Percentiles rank a stretch among this genome's conserved stretches.
Evolutionary conservation across 2,797 vertebrate species (phyloP).

Genomic region (Pseudochirops cupreus): DNA sequence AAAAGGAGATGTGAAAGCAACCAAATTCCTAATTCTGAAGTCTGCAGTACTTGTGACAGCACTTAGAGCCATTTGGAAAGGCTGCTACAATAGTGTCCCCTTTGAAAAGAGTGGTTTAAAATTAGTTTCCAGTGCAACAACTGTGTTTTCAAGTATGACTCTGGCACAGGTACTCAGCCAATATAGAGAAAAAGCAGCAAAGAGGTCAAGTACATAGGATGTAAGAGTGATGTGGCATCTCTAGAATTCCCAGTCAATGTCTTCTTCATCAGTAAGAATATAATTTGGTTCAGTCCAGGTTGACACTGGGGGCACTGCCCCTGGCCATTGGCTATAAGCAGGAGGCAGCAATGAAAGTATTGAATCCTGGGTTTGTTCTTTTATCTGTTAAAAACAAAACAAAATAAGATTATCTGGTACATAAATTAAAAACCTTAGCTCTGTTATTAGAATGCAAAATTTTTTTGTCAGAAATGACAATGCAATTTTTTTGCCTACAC

Average conservation of each 20-base stretch:
- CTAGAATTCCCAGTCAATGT: slow-evolving; percentile 85
- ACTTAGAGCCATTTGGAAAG: slow-evolving; percentile 44
- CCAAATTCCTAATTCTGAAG: slow-evolving; percentile 14
- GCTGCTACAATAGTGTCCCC: slow-evolving; percentile 11
- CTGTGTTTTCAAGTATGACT: slow-evolving; percentile 86
- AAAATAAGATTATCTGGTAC: slow-evolving; percentile 46
- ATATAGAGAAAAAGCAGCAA: slow-evolving; percentile 84
- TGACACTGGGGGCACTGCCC: slow-evolving; percentile 62
- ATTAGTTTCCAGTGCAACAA: slow-evolving; percentile 76
- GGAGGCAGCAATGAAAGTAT: slow-evolving; percentile 94
- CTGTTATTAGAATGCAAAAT: slow-evolving; percentile 38
- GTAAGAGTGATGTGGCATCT: slow-evolving; percentile 71
- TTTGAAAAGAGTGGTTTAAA: slow-evolving; percentile 66
- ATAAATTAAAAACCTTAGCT: slow-evolving; percentile 34
- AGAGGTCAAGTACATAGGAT: slow-evolving; percentile 80
- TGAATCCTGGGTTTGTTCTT: slow-evolving; percentile 91
- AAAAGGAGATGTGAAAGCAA: slow-evolving; percentile 14
- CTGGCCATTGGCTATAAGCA: slow-evolving; percentile 84
- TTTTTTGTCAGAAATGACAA: slow-evolving; percentile 1
- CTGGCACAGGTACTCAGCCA: slow-evolving; percentile 74
- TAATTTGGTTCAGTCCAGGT: slow-evolving; percentile 72
- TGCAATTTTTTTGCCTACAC: not conserved
- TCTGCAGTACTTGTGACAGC: slow-evolving; percentile 46
- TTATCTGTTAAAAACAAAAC: slow-evolving; percentile 86
- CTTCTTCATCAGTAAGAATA: slow-evolving; percentile 73